These are phyloP conservation scores for Eugnorisma glareosa DNA, from an alignment of 2,888 invertebrate genomes.

Conservation along the genomic window DNA sequence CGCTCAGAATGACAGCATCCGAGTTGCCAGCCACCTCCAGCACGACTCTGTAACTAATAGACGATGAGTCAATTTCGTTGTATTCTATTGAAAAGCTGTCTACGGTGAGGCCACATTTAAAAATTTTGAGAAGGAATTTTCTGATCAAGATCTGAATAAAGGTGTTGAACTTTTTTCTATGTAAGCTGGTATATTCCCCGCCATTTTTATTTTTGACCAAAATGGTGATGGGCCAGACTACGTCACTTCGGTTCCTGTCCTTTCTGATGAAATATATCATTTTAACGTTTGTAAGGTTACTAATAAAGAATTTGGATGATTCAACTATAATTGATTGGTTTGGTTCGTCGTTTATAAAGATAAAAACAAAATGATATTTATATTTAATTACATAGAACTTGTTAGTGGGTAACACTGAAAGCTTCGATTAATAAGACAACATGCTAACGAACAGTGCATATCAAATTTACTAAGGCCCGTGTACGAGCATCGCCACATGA, in stretches of 20 bases:
- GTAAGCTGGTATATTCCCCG: background rate
- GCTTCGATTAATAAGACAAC: constrained; percentile 4
- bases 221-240: background rate
- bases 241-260: background rate
- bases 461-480: background rate
- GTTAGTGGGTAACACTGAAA: constrained; percentile 18
- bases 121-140: constrained; percentile 65
- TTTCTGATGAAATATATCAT: background rate
- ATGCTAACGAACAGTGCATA: background rate
- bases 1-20: constrained; percentile 95
- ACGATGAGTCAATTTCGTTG: constrained; percentile 91
- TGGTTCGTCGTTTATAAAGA: background rate
- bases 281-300: background rate
- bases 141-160: background rate
- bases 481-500: no score
- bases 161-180: background rate
- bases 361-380: background rate
- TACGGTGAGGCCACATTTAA: constrained; percentile 73
- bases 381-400: no score
- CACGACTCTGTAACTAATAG: constrained; percentile 98
- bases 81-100: constrained; percentile 79
- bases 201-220: background rate
- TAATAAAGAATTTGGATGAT: background rate
- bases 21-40: constrained; percentile 97
- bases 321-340: background rate